These are phyloP conservation scores for Hirudinaria manillensis DNA, from an alignment of 2,888 invertebrate genomes.

Conservation along the genomic window DNA sequence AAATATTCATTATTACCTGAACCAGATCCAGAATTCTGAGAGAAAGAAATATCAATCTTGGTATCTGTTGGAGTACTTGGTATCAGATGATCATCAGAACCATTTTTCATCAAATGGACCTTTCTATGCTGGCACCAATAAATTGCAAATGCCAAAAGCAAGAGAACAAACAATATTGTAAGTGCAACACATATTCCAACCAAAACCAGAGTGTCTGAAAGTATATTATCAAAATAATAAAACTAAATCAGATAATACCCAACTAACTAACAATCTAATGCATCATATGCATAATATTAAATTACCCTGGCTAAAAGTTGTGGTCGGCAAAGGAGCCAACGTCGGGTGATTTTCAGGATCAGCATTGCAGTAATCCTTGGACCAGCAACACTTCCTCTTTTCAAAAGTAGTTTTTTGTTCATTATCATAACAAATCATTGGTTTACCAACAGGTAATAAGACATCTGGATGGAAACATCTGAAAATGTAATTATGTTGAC, in stretches of 20 bases:
- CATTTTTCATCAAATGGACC: not conserved
- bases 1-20: not conserved
- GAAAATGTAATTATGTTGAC: not conserved
- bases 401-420: not conserved
- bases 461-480: slow-evolving; percentile 4
- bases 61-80: not conserved
- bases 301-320: not conserved
- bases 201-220: no score
- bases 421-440: slow-evolving; percentile 5
- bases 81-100: not conserved
- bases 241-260: no score
- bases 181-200: no score
- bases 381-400: slow-evolving; percentile 18
- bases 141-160: no score
- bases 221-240: no score
- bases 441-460: slow-evolving; percentile 17
- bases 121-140: not conserved
- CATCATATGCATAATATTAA: no score
- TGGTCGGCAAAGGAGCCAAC: slow-evolving; percentile 16
- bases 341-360: slow-evolving; percentile 9
- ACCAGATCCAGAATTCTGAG: slow-evolving; percentile 2
- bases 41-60: not conserved
- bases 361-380: slow-evolving; percentile 23
- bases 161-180: no score
- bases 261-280: no score